phyloP scores from a whole-genome alignment of 2,888 invertebrate species.

The Leptogaster cylindrica region DNA sequence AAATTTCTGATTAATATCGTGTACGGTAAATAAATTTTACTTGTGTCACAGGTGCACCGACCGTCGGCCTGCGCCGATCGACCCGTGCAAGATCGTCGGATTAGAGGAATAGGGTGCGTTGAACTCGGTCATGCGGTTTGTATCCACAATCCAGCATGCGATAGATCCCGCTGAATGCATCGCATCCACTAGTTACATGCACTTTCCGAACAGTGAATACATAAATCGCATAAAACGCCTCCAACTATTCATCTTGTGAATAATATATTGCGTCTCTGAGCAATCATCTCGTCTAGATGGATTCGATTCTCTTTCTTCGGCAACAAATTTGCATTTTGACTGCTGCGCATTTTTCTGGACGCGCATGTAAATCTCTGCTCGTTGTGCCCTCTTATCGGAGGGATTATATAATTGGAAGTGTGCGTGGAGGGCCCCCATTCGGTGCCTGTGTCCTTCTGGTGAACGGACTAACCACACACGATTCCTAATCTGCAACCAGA shows the following conservation, averaged over 20 bases:
- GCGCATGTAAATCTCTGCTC: neutral
- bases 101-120: slow-evolving; percentile 12
- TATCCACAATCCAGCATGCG: neutral
- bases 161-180: slow-evolving; percentile 20
- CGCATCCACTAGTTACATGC: slow-evolving; percentile 7
- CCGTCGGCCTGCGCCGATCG: neutral
- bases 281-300: slow-evolving; percentile 20
- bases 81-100: neutral
- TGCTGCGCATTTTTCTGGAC: slow-evolving; percentile 2
- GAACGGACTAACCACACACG: no score
- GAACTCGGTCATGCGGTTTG: slow-evolving; percentile 19
- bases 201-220: slow-evolving; percentile 20
- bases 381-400: neutral
- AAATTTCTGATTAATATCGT: slow-evolving; percentile 20
- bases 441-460: no score
- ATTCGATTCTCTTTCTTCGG: slow-evolving; percentile 20
- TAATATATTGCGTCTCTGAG: slow-evolving; percentile 29
- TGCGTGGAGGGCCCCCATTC: no score
- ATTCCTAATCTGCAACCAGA: no score
- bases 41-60: slow-evolving; percentile 22
- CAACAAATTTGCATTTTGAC: slow-evolving; percentile 26
- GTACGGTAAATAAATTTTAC: slow-evolving; percentile 25
- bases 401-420: neutral
- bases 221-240: slow-evolving; percentile 37
- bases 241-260: slow-evolving; percentile 33